These are phyloP conservation scores for Aphidius ervi DNA, from an alignment of 1,140 invertebrate genomes.

Conservation along the genomic window DNA sequence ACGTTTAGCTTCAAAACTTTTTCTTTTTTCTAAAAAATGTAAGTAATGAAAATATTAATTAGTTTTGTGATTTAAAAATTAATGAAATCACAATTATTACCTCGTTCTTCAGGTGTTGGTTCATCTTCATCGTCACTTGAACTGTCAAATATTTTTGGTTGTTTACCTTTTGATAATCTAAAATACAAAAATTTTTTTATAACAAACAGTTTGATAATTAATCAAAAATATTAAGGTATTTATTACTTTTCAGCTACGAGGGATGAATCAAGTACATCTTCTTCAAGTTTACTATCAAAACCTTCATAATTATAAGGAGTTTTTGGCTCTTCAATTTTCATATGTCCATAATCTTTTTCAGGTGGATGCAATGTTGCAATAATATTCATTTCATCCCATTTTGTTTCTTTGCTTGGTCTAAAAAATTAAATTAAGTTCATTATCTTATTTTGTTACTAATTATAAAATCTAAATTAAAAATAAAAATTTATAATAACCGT, in stretches of 20 bases:
- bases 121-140: slow-evolving; percentile 62
- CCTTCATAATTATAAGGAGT: slow-evolving; percentile 85
- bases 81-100: slow-evolving; percentile 36
- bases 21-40: slow-evolving; percentile 58
- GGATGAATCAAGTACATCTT: slow-evolving; percentile 73
- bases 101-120: slow-evolving; percentile 61
- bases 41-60: not conserved
- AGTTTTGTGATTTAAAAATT: not conserved
- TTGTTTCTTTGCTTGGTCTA: slow-evolving; percentile 74
- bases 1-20: slow-evolving; percentile 84
- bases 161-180: slow-evolving; percentile 57
- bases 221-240: slow-evolving; percentile 37
- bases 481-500: slow-evolving; percentile 32
- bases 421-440: slow-evolving; percentile 20
- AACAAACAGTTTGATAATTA: not conserved
- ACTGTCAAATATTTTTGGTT: slow-evolving; percentile 58
- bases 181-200: slow-evolving; percentile 42
- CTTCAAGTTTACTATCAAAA: slow-evolving; percentile 66
- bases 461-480: not conserved
- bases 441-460: too few species aligned
- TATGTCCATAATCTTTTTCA: slow-evolving; percentile 99
- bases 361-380: slow-evolving; percentile 94
- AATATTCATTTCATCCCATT: slow-evolving; percentile 99
- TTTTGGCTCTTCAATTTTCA: slow-evolving; percentile 99
- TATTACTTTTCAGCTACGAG: slow-evolving; percentile 70